Percentiles rank a stretch among this genome's conserved stretches.
Conservation (phyloP, 2,888 invertebrate genomes). For the Ochropacha duplaris region DNA sequence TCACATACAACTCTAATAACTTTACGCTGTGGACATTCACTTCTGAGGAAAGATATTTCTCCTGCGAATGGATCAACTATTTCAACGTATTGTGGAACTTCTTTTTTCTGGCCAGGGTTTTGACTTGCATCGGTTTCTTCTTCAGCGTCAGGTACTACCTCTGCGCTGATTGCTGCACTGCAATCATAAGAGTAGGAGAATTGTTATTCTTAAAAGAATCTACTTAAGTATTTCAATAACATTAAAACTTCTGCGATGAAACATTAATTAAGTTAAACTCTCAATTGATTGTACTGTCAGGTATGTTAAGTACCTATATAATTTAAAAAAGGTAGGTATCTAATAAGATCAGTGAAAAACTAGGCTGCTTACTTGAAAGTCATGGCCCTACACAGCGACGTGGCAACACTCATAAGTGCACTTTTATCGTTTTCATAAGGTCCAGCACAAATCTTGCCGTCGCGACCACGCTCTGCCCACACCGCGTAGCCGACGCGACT, state of each 20-base stretch:
- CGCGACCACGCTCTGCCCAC: slow-evolving; percentile 91
- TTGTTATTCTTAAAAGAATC: too few species aligned
- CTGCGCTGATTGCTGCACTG: slow-evolving; percentile 88
- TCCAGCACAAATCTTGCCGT: slow-evolving; percentile 92
- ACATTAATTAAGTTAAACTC: too few species aligned
- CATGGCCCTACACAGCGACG: slow-evolving; percentile 89
- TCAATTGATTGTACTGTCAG: too few species aligned
- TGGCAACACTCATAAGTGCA: slow-evolving; percentile 87
- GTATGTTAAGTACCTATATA: too few species aligned
- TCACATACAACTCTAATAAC: slow-evolving; percentile 92
- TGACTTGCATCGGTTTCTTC: slow-evolving; percentile 76
- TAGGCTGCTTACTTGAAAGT: slow-evolving; percentile 89
- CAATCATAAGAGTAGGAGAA: slow-evolving; percentile 25
- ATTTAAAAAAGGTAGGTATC: background rate
- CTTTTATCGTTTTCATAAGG: slow-evolving; percentile 86
- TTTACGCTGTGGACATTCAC: slow-evolving; percentile 88
- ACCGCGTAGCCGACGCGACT: slow-evolving; percentile 91
- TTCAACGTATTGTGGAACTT: slow-evolving; percentile 86
- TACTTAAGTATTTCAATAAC: too few species aligned
- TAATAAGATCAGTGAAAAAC: too few species aligned
- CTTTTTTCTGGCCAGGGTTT: slow-evolving; percentile 71
- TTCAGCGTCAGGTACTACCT: slow-evolving; percentile 86
- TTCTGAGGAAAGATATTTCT: slow-evolving; percentile 91
- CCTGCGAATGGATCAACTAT: slow-evolving; percentile 91
- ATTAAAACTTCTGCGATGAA: too few species aligned